Conservation (phyloP, 2,797 vertebrate genomes). For the Anas acuta region DNA sequence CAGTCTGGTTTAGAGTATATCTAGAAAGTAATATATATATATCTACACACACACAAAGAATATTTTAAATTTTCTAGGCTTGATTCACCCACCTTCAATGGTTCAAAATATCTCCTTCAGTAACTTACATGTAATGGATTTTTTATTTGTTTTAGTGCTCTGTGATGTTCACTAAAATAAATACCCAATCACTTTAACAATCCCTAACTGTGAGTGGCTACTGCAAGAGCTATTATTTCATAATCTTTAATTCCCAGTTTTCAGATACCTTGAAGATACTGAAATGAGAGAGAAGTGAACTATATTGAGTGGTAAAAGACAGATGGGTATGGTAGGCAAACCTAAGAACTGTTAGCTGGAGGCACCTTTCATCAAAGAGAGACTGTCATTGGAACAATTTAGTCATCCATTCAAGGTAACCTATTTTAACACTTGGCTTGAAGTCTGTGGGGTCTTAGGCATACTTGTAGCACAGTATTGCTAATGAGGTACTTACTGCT, state of each 20-base stretch:
- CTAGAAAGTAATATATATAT: neutral
- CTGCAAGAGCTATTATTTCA: conserved; percentile 55
- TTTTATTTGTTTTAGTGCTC: conserved; percentile 64
- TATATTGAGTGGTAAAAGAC: conserved; percentile 38
- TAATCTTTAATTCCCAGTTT: conserved; percentile 52
- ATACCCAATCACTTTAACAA: conserved; percentile 59
- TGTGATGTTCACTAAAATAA: neutral
- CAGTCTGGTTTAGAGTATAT: conserved; percentile 37
- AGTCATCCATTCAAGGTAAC: conserved; percentile 42
- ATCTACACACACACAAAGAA: neutral
- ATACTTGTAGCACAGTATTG: conserved; percentile 22
- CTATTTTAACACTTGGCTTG: conserved; percentile 61
- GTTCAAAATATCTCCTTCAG: conserved; percentile 10
- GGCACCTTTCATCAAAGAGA: conserved; percentile 45
- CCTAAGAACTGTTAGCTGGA: conserved; percentile 15
- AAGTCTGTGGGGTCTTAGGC: conserved; percentile 11
- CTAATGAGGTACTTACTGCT: conserved; percentile 56
- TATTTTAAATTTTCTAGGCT: conserved; percentile 49
- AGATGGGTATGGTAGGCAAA: conserved; percentile 14
- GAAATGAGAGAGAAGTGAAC: conserved; percentile 39
- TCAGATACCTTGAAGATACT: conserved; percentile 45
- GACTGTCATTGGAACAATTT: conserved; percentile 48
- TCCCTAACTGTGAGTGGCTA: conserved; percentile 25
- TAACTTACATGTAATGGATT: conserved; percentile 38
- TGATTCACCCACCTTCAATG: conserved; percentile 6